Conservation (phyloP, 2,113 vertebrate genomes). For the Neotoma lepida region DNA sequence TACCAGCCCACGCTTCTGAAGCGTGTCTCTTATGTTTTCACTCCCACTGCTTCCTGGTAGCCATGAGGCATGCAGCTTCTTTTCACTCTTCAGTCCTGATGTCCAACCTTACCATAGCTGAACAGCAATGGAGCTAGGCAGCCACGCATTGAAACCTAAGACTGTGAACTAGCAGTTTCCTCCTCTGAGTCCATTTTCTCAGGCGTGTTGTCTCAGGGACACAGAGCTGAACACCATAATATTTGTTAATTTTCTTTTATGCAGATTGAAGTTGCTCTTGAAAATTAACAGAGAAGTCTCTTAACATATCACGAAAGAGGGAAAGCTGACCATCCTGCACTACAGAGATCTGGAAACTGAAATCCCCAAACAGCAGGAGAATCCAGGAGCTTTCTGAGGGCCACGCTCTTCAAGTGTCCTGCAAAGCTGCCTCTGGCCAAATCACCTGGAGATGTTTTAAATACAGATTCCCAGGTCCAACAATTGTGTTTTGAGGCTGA, state of each 20-base stretch:
- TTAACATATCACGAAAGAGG: background rate
- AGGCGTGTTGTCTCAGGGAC: background rate
- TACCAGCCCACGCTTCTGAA: background rate
- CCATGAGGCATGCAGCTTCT: background rate
- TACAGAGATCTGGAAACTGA: background rate
- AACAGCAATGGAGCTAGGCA: background rate
- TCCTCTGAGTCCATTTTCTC: background rate
- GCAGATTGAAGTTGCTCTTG: background rate
- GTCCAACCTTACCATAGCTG: background rate
- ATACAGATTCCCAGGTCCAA: background rate
- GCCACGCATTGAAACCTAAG: background rate
- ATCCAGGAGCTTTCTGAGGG: too few species aligned
- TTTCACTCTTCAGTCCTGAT: background rate
- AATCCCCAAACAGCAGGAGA: background rate
- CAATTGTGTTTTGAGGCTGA: background rate
- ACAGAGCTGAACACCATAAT: background rate
- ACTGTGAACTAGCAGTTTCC: background rate
- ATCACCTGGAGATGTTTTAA: background rate
- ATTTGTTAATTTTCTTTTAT: slow-evolving; percentile 18
- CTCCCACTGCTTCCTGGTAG: too few species aligned
- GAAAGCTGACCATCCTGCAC: background rate
- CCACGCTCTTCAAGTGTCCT: background rate
- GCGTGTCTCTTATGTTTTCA: background rate
- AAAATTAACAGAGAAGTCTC: background rate
- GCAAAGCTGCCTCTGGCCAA: background rate